These are phyloP conservation scores for Coecobrya sp. DNA, from an alignment of 2,888 invertebrate genomes.

Conservation along the genomic window DNA sequence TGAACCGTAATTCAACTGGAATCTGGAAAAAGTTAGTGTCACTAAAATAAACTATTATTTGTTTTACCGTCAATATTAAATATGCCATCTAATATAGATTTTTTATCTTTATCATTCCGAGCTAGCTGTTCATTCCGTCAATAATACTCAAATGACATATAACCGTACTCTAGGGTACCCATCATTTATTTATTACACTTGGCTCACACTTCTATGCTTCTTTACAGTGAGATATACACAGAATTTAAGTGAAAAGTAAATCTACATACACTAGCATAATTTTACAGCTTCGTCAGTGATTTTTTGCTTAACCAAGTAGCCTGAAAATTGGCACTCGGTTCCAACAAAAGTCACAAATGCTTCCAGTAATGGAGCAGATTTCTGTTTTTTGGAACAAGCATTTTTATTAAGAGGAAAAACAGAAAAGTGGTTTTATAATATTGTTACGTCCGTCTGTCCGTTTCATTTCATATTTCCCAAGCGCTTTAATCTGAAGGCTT, in stretches of 20 bases:
- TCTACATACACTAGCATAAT: background rate
- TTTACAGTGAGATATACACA: background rate
- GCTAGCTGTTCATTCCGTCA: background rate
- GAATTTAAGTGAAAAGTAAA: constrained; percentile 10
- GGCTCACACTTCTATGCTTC: background rate
- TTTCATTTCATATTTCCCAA: too few relatives aligned
- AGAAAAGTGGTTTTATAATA: background rate
- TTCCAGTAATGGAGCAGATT: background rate
- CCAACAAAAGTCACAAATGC: constrained; percentile 36
- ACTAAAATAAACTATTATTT: background rate
- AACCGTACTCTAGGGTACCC: background rate
- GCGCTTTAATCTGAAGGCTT: too few relatives aligned
- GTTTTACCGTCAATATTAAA: background rate
- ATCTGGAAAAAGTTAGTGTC: background rate
- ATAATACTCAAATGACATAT: background rate
- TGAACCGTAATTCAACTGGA: constrained; percentile 8
- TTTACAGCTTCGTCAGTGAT: background rate
- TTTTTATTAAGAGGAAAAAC: background rate
- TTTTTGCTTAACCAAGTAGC: background rate
- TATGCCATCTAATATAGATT: background rate
- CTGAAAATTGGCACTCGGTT: constrained; percentile 40
- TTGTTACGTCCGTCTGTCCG: background rate
- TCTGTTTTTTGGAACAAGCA: background rate
- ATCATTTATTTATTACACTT: constrained; percentile 44
- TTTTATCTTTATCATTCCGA: background rate